Conservation (phyloP, 2,797 vertebrate species). For the Lacerta agilis region DNA sequence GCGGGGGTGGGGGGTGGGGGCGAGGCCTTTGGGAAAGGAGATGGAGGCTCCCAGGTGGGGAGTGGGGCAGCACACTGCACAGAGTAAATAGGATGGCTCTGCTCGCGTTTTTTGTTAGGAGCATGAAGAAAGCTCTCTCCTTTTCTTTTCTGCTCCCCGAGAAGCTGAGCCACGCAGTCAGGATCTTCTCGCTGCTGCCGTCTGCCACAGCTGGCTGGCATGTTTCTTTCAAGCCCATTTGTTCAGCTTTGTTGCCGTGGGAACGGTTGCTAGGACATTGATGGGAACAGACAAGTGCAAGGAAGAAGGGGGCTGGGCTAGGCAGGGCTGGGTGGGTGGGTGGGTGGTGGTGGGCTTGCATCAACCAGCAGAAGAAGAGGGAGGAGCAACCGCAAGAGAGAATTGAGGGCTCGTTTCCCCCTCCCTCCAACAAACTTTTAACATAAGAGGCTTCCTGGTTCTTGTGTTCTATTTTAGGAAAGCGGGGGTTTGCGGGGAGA, state of each 20-base stretch:
- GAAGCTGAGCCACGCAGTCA: neutral
- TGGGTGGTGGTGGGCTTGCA: neutral
- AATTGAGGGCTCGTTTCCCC: no score
- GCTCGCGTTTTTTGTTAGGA: neutral
- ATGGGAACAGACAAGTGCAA: constrained; percentile 12
- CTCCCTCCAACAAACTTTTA: neutral
- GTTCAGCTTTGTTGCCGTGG: constrained; percentile 50
- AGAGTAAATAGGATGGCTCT: no score
- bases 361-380: neutral
- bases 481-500: neutral
- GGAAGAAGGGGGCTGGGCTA: neutral
- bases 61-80: neutral
- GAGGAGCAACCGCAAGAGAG: no score
- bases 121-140: neutral
- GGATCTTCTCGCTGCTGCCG: constrained; percentile 8
- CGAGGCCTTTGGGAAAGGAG: neutral
- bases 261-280: constrained; percentile 10
- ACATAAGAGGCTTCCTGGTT: neutral
- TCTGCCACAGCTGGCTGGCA: constrained; percentile 18
- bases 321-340: neutral
- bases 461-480: neutral
- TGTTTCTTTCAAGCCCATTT: constrained; percentile 10
- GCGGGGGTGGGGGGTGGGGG: no score
- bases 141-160: neutral
- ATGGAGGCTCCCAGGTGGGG: neutral